A percentile compares a stretch with the other conserved stretches of the same genome.
These are phyloP conservation scores for Chrosomus eos DNA, from an alignment of 2,797 vertebrate species.

Conservation along the genomic window DNA sequence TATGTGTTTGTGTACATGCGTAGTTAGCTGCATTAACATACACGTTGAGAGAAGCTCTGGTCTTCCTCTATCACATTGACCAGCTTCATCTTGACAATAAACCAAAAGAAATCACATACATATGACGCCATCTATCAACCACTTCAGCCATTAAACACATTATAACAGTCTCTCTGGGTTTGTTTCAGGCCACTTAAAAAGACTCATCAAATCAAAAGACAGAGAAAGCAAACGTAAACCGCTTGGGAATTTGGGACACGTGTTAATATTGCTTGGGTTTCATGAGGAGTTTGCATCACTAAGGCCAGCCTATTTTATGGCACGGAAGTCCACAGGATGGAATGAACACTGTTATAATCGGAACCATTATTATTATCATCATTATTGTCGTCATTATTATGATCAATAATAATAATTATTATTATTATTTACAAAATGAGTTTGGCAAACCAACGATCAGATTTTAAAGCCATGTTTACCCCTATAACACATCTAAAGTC, in stretches of 20 bases:
- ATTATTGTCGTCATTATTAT: constrained; percentile 85
- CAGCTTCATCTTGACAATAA: constrained; percentile 34
- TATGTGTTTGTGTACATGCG: not conserved
- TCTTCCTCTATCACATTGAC: not conserved
- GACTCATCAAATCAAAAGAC: constrained; percentile 26
- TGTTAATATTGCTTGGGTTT: constrained; percentile 83
- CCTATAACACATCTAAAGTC: constrained; percentile 89
- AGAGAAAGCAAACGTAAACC: constrained; percentile 51
- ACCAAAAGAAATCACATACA: constrained; percentile 22
- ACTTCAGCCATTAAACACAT: constrained; percentile 13
- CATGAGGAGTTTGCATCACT: constrained; percentile 78
- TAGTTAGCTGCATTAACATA: constrained; percentile 10
- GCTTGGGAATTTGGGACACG: constrained; percentile 59
- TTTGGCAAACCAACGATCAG: constrained; percentile 88
- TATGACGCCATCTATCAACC: constrained; percentile 22
- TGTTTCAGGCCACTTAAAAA: constrained; percentile 24
- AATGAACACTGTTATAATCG: constrained; percentile 87
- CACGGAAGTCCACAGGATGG: constrained; percentile 88
- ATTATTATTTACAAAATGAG: constrained; percentile 95
- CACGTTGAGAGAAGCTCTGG: not conserved
- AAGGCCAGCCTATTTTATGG: constrained; percentile 94
- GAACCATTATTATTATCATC: constrained; percentile 81
- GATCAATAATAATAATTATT: constrained; percentile 83
- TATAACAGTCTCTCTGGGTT: constrained; percentile 34
- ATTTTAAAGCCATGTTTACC: constrained; percentile 96